phyloP scores from a whole-genome alignment of 64 coral and sea anemone genomes.

The Hydrozoanthus tunicans region DNA sequence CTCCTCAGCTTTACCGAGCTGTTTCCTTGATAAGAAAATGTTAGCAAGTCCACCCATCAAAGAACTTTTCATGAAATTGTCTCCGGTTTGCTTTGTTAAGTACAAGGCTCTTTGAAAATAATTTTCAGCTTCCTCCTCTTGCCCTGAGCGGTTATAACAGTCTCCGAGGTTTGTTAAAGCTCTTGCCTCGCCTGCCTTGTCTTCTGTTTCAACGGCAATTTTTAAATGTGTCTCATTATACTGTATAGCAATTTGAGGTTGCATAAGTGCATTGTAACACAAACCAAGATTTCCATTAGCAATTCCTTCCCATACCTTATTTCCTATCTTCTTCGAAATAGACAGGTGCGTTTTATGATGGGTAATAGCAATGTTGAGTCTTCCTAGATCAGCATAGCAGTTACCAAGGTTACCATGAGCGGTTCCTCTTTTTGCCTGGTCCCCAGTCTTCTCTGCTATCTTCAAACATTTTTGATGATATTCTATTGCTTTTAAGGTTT shows the following conservation, averaged over 20 bases:
- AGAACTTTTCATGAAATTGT: background rate
- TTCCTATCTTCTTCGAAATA: background rate
- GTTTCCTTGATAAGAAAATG: background rate
- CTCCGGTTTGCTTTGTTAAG: background rate
- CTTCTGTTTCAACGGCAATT: background rate
- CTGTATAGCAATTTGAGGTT: background rate
- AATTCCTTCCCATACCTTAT: background rate
- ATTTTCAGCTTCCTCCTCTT: background rate
- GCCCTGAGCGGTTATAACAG: background rate
- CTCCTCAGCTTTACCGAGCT: background rate
- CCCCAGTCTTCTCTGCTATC: background rate
- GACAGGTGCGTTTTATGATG: background rate
- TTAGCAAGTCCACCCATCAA: background rate
- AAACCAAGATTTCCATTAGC: background rate
- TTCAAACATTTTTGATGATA: background rate
- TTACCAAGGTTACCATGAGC: background rate
- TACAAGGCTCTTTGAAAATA: background rate
- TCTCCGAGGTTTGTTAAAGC: background rate
- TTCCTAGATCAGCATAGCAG: background rate
- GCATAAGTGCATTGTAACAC: background rate
- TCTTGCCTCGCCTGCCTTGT: background rate
- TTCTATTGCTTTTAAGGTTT: background rate
- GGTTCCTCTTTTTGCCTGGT: background rate
- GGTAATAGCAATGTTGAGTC: background rate
- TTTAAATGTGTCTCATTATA: background rate